Evolutionary conservation across 1,140 invertebrate genomes (phyloP), one percentile per base, ranked within the genome.

Genomic region (Trichoplusia ni): DNA sequence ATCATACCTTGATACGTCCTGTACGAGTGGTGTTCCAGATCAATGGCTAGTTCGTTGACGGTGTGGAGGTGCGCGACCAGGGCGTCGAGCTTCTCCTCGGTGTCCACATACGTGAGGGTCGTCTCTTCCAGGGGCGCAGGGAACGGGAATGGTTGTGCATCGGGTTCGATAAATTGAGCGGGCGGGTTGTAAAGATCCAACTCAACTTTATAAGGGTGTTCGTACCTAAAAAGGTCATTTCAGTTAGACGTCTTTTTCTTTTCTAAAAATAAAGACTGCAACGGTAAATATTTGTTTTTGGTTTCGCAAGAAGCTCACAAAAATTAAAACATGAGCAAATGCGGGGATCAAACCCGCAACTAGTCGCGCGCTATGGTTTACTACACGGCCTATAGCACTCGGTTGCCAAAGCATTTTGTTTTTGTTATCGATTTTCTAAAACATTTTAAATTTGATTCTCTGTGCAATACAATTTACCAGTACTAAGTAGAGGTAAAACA

Each of bases 151-250:
- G 79, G 64, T 13, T 71, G 54, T 0, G 73, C 23, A 4, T 92
- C 91, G 1, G 84, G 67, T 2, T 80, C 64, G 6, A 96, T 67
- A 44, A 94, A 92, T 7, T 82, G 65, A 0, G 86, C 71, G 0
- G 91, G 73, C 0, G 93, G 92, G 18, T 92, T 80, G 75, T 95
- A 96, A 70, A 92, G 89, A 21, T 97, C 92, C 8, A 99, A 80
- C 87, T 99, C 98, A 81, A 93, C 93, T 82, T 96, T 94, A 84
- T 99, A 99, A 0, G 98, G 98, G 92, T 99, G 98, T 69, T 94
- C 92, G 84, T 93, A 97, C 64, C 84, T 89, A 64, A 29, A 71
- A 69, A n/a, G 6, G 8, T 27, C n/a, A 1, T 19, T 27, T 9
- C 7, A 1, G 8, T 16, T 40, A 40, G 6, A 11, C 11, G 3